Base-by-base conservation (phyloP, 2,113 vertebrate genomes). In the Phaethon lepturus region DNA sequence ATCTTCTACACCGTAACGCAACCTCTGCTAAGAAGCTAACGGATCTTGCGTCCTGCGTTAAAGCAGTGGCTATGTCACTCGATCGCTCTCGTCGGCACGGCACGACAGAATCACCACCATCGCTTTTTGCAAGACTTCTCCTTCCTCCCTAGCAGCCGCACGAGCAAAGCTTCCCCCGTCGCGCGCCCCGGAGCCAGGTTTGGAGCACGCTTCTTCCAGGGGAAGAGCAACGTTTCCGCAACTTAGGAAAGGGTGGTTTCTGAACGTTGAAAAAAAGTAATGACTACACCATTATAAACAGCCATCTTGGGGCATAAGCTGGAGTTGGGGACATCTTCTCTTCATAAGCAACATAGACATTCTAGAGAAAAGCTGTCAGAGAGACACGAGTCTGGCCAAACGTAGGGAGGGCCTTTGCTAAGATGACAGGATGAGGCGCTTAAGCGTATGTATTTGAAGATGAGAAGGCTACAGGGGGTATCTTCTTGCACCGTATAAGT, bases 401-500 rank as follows among this genome's bases (percentile, higher is more conserved):
- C 52, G 63, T 2, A 71, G 76, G 77, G 80, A 88, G 66, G 86
- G 88, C 26, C 76, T 96, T 68, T 94, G 96, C 83, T 86, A 82
- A 72, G 91, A 97, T 86, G 95, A 94, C 90, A 77, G 77, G 95
- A 96, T 97, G 91, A 97, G 79, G 74, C 0, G 7, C 95, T 97
- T 96, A 97, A 92, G 60, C 2, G 1, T 26, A 26, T 26, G 76
- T 86, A 86, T 81, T 81, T 83, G 95, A 93, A 97, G 95, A 97
- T 95, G 91, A 97, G 95, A 95, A 96, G 88, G 76, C 96, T 96
- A 60, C 91, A 83, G 96, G 95, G 91, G 97, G 95, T 80, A 97
- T 97, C 96, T 92, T 92, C 96, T 97, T 97, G 90, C 11, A 11
- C 77, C 86, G 58, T 40, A 0, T 98, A 98, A 98, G 96, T 72